phyloP scores from a whole-genome alignment of 1,140 invertebrate species.

The Drosophila ambigua region DNA sequence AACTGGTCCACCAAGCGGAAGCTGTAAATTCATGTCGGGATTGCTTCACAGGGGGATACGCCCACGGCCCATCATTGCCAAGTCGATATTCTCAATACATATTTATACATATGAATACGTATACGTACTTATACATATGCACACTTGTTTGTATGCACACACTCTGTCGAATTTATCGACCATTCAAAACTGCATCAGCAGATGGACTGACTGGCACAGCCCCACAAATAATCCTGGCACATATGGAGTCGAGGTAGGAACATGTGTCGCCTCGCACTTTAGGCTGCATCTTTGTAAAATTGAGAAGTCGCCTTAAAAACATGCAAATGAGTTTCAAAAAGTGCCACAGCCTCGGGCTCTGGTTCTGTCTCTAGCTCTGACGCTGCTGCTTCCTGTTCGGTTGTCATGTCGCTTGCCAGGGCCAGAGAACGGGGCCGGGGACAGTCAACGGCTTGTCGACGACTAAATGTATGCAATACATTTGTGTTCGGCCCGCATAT shows the following conservation, averaged over 20 bases:
- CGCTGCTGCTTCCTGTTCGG: not conserved
- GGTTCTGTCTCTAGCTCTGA: constrained; percentile 2
- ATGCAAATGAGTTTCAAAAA: constrained; percentile 62
- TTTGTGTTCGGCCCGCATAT: constrained; percentile 67
- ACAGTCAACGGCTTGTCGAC: constrained; percentile 74
- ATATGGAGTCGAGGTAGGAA: constrained; percentile 14
- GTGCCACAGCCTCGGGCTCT: not conserved
- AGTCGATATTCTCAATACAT: constrained; percentile 7
- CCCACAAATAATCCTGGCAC: not conserved
- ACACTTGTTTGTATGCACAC: not conserved
- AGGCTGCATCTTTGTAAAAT: constrained; percentile 51
- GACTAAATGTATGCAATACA: constrained; percentile 63
- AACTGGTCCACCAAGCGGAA: constrained; percentile 45
- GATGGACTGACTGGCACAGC: not conserved
- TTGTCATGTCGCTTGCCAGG: constrained; percentile 39
- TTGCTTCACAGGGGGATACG: constrained; percentile 20
- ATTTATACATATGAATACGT: too few species aligned
- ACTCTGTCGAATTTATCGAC: constrained; percentile 3
- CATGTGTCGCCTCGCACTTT: constrained; percentile 50
- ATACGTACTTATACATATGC: too few species aligned
- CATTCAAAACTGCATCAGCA: constrained; percentile 16
- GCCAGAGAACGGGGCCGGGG: constrained; percentile 40
- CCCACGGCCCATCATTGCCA: too few species aligned
- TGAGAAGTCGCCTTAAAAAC: constrained; percentile 60
- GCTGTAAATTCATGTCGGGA: constrained; percentile 44